A percentile compares a stretch with the other conserved stretches of the same genome.
Evolutionary conservation across 2,888 invertebrate genomes (phyloP).

Genomic region (Phalangium opilio): DNA sequence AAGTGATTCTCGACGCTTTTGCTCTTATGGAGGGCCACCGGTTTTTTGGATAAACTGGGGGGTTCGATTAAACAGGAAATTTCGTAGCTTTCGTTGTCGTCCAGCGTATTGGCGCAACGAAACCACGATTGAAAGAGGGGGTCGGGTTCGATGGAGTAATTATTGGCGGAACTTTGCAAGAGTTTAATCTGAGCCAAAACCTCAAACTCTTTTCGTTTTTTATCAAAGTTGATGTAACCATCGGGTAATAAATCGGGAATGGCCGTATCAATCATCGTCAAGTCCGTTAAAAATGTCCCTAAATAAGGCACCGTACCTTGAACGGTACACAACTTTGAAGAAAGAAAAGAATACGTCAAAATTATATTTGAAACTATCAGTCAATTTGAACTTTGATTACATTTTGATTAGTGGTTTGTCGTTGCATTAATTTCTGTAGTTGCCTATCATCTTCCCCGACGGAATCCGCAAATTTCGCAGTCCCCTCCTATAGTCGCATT

Average conservation of each 20-base stretch:
- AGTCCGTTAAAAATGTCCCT: conserved; percentile 92
- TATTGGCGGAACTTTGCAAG: conserved; percentile 88
- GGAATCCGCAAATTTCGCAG: conserved; percentile 88
- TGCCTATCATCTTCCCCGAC: conserved; percentile 77
- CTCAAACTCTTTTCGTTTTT: conserved; percentile 94
- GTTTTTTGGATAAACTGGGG: conserved; percentile 5
- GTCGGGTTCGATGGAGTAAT: conserved; percentile 75
- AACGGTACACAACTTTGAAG: not conserved
- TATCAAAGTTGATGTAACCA: conserved; percentile 92
- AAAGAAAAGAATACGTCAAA: no score
- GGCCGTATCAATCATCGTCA: conserved; percentile 90
- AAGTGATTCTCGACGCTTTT: conserved; percentile 18
- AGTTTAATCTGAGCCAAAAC: conserved; percentile 87
- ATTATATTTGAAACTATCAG: no score
- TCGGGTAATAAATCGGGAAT: conserved; percentile 15
- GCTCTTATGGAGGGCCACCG: not conserved
- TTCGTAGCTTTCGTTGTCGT: conserved; percentile 67
- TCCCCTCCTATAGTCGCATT: conserved; percentile 44
- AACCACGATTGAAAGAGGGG: conserved; percentile 90
- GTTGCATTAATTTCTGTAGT: conserved; percentile 67
- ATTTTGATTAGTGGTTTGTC: conserved; percentile 40
- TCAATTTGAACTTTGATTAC: no score
- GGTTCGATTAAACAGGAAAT: conserved; percentile 79
- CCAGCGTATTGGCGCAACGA: conserved; percentile 71
- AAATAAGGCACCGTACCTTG: conserved; percentile 88